Base-by-base conservation (phyloP, 1,140 invertebrate genomes). In the Saccostrea glomerata region DNA sequence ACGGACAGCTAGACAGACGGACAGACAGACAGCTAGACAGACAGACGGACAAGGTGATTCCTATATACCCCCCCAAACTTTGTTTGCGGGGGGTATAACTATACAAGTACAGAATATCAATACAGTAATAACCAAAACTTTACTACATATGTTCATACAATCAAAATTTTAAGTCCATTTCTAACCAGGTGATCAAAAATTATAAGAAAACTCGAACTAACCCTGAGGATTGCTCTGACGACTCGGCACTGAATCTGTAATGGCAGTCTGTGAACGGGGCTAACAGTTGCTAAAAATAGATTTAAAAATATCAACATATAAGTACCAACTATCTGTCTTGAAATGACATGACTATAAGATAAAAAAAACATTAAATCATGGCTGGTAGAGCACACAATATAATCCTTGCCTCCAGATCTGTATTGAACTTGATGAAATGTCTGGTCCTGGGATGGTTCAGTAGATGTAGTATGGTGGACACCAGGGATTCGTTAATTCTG, bases 211-310 rank as follows among this genome's bases (percentile, higher is more conserved):
- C 9, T 47, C 5, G 30, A 36, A 55, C 82, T 54, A 5, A 92
- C 91, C 55, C 77, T 30, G 84, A 83, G n/a, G 86, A 87, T 60
- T 90, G 88, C 7, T 92, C 92, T 3, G 56, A 63, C 2, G 88
- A 70, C n/a, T 93, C 95, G 91, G 96, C 95, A 90, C 90, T 96
- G 94, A 91, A 96, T 94, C 94, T 96, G 94, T 96, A 97, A 93
- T 98, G 97, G 92, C 98, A 97, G 95, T 99, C 98, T 92, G 98
- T 98, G 92, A 98, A 98, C 4, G 98, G 98, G 1, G 98, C 98
- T 70, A 98, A 97, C 5, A 99, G 95, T 93, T 96, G 97, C 91
- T 98, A 96, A n/a, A 98, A 92, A 12, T 73, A 89, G 9, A 30
- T 20, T 89, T 90, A 85, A 89, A 83, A 54, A 84, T 54, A 17